A percentile compares a stretch with the other conserved stretches of the same genome.
Conservation (phyloP, 2,797 vertebrate species). For the Coranthus polyacanthus region DNA sequence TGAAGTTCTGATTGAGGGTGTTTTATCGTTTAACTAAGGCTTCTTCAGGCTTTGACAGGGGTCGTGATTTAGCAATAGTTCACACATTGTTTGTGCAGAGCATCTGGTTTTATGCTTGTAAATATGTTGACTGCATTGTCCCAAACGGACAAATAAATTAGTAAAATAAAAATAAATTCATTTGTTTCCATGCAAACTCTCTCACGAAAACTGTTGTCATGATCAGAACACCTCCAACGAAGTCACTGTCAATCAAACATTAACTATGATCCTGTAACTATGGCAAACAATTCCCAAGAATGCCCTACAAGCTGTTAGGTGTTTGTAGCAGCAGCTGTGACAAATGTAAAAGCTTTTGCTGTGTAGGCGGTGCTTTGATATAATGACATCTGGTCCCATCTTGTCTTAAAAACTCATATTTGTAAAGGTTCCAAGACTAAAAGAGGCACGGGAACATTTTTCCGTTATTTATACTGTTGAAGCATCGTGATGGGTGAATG, state of each 20-base stretch:
- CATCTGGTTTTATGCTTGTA: too few species aligned
- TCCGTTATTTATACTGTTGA: not conserved
- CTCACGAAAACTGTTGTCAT: not conserved
- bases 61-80: too few species aligned
- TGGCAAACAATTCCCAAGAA: too few species aligned
- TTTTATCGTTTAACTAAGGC: not conserved
- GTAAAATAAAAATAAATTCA: too few species aligned
- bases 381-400: constrained; percentile 14
- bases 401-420: constrained; percentile 9
- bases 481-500: constrained; percentile 22
- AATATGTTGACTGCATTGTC: too few species aligned
- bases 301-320: too few species aligned
- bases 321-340: too few species aligned
- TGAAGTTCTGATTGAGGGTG: not conserved
- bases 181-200: too few species aligned
- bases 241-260: constrained; percentile 20
- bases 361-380: not conserved
- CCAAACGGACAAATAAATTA: too few species aligned
- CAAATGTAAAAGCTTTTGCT: constrained; percentile 13
- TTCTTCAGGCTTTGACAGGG: not conserved
- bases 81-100: too few species aligned
- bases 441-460: constrained; percentile 12
- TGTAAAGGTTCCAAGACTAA: constrained; percentile 2
- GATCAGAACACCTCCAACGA: not conserved
- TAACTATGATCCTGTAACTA: not conserved